Evolutionary conservation across 2,797 vertebrate species (phyloP).

Genomic region (Salarias fasciatus): DNA sequence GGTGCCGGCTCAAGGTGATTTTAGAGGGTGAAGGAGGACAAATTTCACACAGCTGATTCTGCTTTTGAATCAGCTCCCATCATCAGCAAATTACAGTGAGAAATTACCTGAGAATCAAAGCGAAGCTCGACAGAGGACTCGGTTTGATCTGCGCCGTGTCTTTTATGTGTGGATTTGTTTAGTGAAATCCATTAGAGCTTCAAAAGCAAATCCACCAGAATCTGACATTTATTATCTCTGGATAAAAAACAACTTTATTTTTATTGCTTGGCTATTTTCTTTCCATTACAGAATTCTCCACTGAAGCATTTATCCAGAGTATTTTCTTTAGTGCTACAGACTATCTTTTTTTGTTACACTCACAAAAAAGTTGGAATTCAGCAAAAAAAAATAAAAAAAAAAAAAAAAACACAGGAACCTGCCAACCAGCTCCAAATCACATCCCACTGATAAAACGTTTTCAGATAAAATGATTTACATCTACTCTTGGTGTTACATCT

Average conservation of each 20-base stretch:
- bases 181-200: constrained; percentile 5
- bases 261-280: constrained; percentile 30
- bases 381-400: too few relatives aligned
- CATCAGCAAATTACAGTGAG: constrained; percentile 22
- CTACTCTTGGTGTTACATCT: neutral
- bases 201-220: constrained; percentile 11
- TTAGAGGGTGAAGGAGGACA: constrained; percentile 59
- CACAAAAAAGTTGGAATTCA: neutral
- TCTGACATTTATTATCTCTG: constrained; percentile 27
- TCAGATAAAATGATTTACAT: neutral
- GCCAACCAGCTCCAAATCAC: too few relatives aligned
- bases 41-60: constrained; percentile 20
- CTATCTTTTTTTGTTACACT: constrained; percentile 1
- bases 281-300: constrained; percentile 3
- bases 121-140: neutral
- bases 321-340: constrained; percentile 1
- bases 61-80: constrained; percentile 34
- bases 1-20: constrained; percentile 58
- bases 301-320: constrained; percentile 14
- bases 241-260: constrained; percentile 18
- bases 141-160: constrained; percentile 13
- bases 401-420: too few relatives aligned
- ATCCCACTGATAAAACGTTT: too few relatives aligned
- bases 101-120: constrained; percentile 28
- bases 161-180: constrained; percentile 21